These are phyloP conservation scores for Palloptera scutellata DNA, from an alignment of 2,888 invertebrate genomes.

Conservation along the genomic window DNA sequence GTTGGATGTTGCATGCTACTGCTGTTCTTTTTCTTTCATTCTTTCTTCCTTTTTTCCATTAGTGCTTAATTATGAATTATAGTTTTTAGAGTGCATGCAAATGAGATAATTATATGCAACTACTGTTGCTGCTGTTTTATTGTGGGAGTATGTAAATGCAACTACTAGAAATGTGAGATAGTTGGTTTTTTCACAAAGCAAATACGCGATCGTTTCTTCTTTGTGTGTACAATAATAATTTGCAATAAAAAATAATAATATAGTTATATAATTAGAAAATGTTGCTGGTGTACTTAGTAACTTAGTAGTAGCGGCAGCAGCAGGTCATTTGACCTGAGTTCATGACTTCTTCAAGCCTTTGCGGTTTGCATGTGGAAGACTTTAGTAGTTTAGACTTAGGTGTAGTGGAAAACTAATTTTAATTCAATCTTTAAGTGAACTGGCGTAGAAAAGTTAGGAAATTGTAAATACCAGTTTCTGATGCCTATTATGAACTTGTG, in stretches of 20 bases:
- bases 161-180: not conserved
- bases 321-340: no score
- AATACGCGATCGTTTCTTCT: no score
- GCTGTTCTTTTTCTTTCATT: conserved; percentile 15
- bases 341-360: no score
- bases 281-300: not conserved
- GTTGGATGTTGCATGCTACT: not conserved
- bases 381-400: no score
- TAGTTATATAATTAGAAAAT: not conserved
- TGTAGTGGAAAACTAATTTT: no score
- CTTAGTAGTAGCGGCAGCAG: no score
- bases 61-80: conserved; percentile 59
- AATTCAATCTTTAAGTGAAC: no score
- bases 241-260: not conserved
- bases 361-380: no score
- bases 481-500: no score
- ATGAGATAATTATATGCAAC: conserved; percentile 56
- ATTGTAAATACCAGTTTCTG: no score
- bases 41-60: conserved; percentile 17
- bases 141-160: not conserved
- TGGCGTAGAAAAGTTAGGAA: no score
- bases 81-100: conserved; percentile 56
- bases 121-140: conserved; percentile 39
- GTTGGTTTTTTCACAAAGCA: not conserved
- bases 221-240: not conserved